These are phyloP conservation scores for Cyrtonyx montezumae DNA, from an alignment of 2,113 vertebrate species.

Conservation along the genomic window DNA sequence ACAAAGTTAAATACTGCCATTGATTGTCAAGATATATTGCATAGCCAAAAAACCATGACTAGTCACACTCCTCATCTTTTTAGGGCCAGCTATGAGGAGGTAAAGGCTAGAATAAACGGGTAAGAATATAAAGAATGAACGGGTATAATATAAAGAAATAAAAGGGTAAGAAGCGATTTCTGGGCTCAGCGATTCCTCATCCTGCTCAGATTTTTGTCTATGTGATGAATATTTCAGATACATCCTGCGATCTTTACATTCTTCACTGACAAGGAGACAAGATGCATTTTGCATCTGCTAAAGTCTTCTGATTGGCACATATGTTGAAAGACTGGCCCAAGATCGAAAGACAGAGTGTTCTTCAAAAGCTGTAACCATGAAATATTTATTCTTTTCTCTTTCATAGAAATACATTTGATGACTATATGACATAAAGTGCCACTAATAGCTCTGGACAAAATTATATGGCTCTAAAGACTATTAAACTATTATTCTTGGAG, in stretches of 20 bases:
- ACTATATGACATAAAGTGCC: constrained; percentile 72
- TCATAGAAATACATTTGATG: constrained; percentile 69
- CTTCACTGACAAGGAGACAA: constrained; percentile 76
- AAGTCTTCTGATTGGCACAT: constrained; percentile 75
- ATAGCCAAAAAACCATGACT: neutral
- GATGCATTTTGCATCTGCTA: constrained; percentile 75
- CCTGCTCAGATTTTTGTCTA: constrained; percentile 53
- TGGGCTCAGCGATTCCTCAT: constrained; percentile 46
- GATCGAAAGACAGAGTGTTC: constrained; percentile 70
- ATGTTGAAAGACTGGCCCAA: constrained; percentile 71
- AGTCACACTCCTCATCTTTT: neutral
- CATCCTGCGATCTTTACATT: constrained; percentile 68
- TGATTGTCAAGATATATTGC: neutral
- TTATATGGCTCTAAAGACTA: constrained; percentile 63
- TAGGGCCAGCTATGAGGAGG: neutral
- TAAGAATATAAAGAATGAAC: too few relatives aligned
- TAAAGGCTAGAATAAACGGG: constrained; percentile 12
- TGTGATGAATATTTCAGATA: constrained; percentile 77
- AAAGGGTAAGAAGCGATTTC: constrained; percentile 3
- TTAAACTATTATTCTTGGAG: constrained; percentile 73
- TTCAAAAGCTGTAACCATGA: constrained; percentile 75
- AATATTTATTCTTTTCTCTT: constrained; percentile 80
- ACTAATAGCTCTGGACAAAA: constrained; percentile 76
- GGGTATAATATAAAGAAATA: too few relatives aligned
- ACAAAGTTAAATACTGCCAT: neutral